Base-by-base conservation (phyloP, 2,888 invertebrate species). In the Salticus scenicus region DNA sequence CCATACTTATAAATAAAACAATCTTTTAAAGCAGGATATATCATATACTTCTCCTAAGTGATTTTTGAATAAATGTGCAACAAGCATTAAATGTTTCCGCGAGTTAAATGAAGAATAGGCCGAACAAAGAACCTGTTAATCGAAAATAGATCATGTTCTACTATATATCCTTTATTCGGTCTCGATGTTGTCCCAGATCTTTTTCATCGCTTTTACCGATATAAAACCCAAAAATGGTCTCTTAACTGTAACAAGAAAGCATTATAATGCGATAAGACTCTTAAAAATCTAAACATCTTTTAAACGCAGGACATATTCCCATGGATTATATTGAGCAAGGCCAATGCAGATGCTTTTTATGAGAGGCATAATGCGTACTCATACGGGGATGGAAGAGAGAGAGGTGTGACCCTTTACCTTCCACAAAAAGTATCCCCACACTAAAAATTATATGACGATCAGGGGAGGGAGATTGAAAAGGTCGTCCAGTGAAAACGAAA, bases 371-470 rank as follows among this genome's bases (percentile, higher is more conserved):
- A 24, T 57, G 57, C 24, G 57, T 17, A 37, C 37, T 37, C 4
- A 37, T 37, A 37, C 37, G 4, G n/a, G 47, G 2, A 57, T 4
- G 20, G 20, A 1, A 17, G 57, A 4, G 24, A 24, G 24, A 24
- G 57, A 24, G 20, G 57, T 57, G 57, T 12, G 57, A 24, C 20
- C 20, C 24, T 24, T 57, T 57, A 57, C 20, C 4, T 57, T 24
- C 57, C 57, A 57, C 57, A 57, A 57, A 57, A 24, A 57, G 57
- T 57, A 24, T 24, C 57, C 57, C 24, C 57, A 24, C 57, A 57
- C 1, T 57, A 57, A 57, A 57, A 57, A 24, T 57, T 57, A 57
- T 57, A 24, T 17, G 57, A 57, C 57, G 57, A 5, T 2, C 4
- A 17, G 57, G 57, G 57, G 12, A 24, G 20, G 24, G 24, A 2